These are phyloP conservation scores for Corbicula japonica DNA, from an alignment of 2,888 invertebrate genomes.

Conservation along the genomic window DNA sequence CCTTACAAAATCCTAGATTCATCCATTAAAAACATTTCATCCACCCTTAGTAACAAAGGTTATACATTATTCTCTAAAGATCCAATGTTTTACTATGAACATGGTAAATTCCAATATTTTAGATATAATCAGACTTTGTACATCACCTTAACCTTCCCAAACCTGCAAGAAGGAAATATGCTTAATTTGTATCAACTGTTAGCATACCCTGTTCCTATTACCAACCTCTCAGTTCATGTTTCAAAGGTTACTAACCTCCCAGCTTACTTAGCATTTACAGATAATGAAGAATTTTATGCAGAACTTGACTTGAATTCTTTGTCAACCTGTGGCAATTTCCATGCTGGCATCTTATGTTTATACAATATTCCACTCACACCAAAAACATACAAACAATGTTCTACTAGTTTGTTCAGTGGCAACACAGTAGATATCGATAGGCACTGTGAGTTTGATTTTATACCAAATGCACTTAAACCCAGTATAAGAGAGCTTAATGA, in stretches of 20 bases:
- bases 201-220: not conserved
- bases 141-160: slow-evolving; percentile 18
- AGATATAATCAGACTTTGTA: slow-evolving; percentile 2
- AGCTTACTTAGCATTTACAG: not conserved
- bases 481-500: slow-evolving; percentile 10
- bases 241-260: not conserved
- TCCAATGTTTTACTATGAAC: slow-evolving; percentile 7
- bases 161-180: not conserved
- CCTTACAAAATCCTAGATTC: not conserved
- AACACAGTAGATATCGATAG: not conserved
- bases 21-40: not conserved
- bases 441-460: slow-evolving; percentile 18
- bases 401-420: not conserved
- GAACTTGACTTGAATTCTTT: not conserved
- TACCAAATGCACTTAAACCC: slow-evolving; percentile 1
- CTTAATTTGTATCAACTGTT: not conserved
- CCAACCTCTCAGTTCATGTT: not conserved
- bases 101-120: slow-evolving; percentile 18
- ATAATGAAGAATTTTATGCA: not conserved
- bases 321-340: not conserved
- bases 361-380: not conserved
- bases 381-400: not conserved
- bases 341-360: not conserved
- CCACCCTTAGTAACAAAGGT: not conserved
- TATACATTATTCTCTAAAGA: slow-evolving; percentile 8